Evolutionary conservation across 2,888 invertebrate genomes (phyloP), one percentile per base, ranked within the genome.

Genomic region (Dynastes tityus): DNA sequence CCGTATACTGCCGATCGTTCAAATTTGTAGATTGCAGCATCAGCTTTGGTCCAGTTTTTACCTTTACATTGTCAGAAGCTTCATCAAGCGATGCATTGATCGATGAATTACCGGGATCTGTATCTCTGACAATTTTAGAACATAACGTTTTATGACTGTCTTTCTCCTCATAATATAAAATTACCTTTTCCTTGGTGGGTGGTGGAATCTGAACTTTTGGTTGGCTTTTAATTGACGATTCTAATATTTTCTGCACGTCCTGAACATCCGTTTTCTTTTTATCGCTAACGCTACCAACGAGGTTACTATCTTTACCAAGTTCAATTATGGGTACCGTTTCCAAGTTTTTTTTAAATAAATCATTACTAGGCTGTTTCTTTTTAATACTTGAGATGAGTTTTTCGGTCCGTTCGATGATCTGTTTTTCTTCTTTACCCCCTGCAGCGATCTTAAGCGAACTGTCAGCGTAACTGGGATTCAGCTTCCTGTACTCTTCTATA

Each of bases 31-130:
- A 78, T 71, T 81, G 81, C 1, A 80, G 45, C 68, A 78, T 80
- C 49, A 77, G 40, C 61, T 80, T 81, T n/a, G 79, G 78, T n/a
- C 78, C 81, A 22, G 77, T 55, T 16, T 27, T 80, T 32, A 78
- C 55, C n/a, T 63, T 81, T 9, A 79, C 55, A 5, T 45, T n/a
- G 9, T 13, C 22, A 8, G 27, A 9, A 22, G 13, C 40, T 45
- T 27, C 29, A 29, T 32, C 29, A 4, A 13, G 0, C 27, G 29
- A 29, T 1, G 8, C 13, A 13, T 63, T 11, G 13, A 5, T 9
- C 5, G 29, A 8, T 9, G 29, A 9, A 51, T 29, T 27, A 22
- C 2, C 37, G 2, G 55, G 16, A 5, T 13, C 2, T 16, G 55
- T 13, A 32, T 37, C n/a, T 49, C 27, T 22, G 16, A 74, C 6